A percentile compares a stretch with the other conserved stretches of the same genome.
These are phyloP conservation scores for Paradoxurus hermaphroditus DNA, from an alignment of 2,113 vertebrate genomes.

Conservation along the genomic window DNA sequence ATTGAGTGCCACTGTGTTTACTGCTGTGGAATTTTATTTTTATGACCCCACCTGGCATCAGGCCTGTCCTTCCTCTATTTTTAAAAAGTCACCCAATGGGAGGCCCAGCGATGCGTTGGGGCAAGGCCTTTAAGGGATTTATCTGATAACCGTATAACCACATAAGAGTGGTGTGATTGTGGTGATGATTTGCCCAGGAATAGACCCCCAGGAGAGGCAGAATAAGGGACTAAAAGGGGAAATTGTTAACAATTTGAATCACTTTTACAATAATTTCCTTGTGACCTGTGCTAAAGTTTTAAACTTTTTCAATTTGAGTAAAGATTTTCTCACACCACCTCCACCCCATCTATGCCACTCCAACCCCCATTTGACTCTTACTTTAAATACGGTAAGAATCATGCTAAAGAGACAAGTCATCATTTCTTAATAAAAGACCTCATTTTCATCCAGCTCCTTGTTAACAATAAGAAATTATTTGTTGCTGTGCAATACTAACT, in stretches of 20 bases:
- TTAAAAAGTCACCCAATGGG: slow-evolving; percentile 72
- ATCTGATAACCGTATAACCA: slow-evolving; percentile 46
- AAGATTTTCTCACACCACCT: not conserved
- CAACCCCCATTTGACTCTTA: not conserved
- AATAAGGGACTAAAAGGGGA: slow-evolving; percentile 55
- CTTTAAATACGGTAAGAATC: not conserved
- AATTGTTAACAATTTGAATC: slow-evolving; percentile 1
- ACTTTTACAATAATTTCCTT: not conserved
- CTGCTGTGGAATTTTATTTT: slow-evolving; percentile 60
- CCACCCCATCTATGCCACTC: not conserved
- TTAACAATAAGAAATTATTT: not conserved
- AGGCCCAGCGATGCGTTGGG: slow-evolving; percentile 59
- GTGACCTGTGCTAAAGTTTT: not conserved
- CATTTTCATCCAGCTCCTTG: not conserved
- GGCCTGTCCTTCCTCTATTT: slow-evolving; percentile 64
- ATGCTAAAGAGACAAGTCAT: not conserved
- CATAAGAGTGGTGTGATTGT: not conserved
- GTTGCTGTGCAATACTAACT: not conserved
- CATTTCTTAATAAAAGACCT: not conserved
- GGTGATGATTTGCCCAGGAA: slow-evolving; percentile 61
- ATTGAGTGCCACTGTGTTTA: slow-evolving; percentile 54
- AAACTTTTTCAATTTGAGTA: not conserved
- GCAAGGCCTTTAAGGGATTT: slow-evolving; percentile 63
- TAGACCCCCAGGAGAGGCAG: slow-evolving; percentile 60
- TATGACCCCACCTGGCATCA: slow-evolving; percentile 46